Conservation (phyloP, 1,140 invertebrate species). For the Daktulosphaira vitifoliae region DNA sequence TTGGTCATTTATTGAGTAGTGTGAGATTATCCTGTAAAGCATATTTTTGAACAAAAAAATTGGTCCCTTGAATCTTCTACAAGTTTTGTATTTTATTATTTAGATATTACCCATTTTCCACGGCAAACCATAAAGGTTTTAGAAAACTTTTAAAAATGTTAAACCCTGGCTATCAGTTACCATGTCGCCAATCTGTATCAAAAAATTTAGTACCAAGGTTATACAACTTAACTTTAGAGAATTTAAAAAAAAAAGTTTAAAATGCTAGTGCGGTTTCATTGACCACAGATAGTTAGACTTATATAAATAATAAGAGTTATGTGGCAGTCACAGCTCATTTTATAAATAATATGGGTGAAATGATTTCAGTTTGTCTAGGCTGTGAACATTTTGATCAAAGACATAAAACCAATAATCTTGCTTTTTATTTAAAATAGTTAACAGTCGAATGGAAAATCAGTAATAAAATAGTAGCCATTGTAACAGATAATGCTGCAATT, state of each 20-base stretch:
- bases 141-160: conserved; percentile 35
- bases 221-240: conserved; percentile 33
- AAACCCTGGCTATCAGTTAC: conserved; percentile 37
- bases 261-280: conserved; percentile 35
- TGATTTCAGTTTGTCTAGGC: conserved; percentile 33
- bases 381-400: conserved; percentile 34
- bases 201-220: conserved; percentile 34
- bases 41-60: too few relatives aligned
- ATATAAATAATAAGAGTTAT: conserved; percentile 33
- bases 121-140: conserved; percentile 38
- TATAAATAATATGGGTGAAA: conserved; percentile 34
- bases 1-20: too few relatives aligned
- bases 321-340: conserved; percentile 37
- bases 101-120: conserved; percentile 36
- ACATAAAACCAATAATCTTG: conserved; percentile 28
- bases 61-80: neutral
- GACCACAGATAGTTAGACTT: conserved; percentile 39
- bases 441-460: conserved; percentile 15
- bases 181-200: conserved; percentile 37
- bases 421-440: conserved; percentile 2
- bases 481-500: too few relatives aligned
- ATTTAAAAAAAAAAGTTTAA: conserved; percentile 34
- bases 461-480: conserved; percentile 14
- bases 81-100: conserved; percentile 7
- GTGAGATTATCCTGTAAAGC: too few relatives aligned